Conservation (phyloP, 2,888 invertebrate genomes). For the Dolichopus griseipennis region DNA sequence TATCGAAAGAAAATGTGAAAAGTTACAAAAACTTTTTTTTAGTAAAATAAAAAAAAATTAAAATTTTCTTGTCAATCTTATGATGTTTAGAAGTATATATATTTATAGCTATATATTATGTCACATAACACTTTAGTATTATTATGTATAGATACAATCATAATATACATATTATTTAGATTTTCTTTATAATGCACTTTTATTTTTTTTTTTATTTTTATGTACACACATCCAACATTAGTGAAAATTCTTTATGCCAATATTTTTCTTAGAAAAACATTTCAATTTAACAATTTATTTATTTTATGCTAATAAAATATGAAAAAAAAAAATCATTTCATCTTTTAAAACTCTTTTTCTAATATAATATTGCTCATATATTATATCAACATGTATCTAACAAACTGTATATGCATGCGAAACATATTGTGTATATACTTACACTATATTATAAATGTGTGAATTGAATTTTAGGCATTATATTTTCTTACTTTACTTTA, state of each 20-base stretch:
- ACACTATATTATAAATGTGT: neutral
- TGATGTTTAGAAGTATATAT: neutral
- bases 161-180: neutral
- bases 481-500: no score
- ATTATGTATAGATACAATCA: neutral
- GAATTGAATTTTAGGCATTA: neutral
- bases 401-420: no score
- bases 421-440: no score
- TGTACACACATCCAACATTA: neutral
- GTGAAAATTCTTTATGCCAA: constrained; percentile 38
- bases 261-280: constrained; percentile 42
- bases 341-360: neutral
- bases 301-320: neutral
- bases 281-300: constrained; percentile 37
- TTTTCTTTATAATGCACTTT: neutral
- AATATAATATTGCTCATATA: no score
- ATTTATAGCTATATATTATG: neutral
- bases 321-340: neutral
- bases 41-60: no score
- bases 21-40: no score
- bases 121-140: neutral
- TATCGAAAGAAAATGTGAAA: no score
- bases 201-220: neutral
- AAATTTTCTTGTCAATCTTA: no score
- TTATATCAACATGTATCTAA: no score